Conservation (phyloP, 1,140 invertebrate genomes). For the Drosophila sturtevanti region DNA sequence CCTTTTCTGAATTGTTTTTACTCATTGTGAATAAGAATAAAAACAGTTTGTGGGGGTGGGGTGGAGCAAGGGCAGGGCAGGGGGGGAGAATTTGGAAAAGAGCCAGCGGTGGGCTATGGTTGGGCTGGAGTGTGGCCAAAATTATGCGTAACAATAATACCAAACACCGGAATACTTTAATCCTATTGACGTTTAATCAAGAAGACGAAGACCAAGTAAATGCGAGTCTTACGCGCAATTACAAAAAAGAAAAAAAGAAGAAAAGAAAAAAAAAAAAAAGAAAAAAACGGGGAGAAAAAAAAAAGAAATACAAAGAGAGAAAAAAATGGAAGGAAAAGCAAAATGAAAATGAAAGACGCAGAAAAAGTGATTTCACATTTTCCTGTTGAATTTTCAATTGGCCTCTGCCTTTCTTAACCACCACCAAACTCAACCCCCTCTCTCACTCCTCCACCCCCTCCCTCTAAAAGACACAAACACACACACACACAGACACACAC, state of each 20-base stretch:
- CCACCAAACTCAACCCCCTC: too few relatives aligned
- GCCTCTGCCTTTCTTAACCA: slow-evolving; percentile 35
- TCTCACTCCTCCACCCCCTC: too few relatives aligned
- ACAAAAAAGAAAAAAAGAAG: slow-evolving; percentile 7
- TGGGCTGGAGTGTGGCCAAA: slow-evolving; percentile 13
- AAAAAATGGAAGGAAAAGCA: background rate
- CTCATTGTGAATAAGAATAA: background rate
- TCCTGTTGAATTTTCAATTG: slow-evolving; percentile 68
- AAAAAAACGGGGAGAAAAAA: background rate
- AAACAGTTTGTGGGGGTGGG: too few relatives aligned
- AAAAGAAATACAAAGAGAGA: slow-evolving; percentile 6
- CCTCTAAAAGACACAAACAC: slow-evolving; percentile 14
- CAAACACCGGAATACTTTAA: slow-evolving; percentile 66
- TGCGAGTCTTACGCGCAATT: slow-evolving; percentile 26
- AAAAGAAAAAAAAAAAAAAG: background rate
- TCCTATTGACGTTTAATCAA: slow-evolving; percentile 79
- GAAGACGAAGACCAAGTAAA: slow-evolving; percentile 17
- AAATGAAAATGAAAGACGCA: slow-evolving; percentile 33
- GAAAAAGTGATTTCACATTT: slow-evolving; percentile 63
- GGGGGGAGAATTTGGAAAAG: too few relatives aligned
- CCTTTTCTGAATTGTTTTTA: background rate
- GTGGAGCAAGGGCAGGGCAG: too few relatives aligned
- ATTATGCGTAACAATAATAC: slow-evolving; percentile 29
- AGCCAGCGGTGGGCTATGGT: too few relatives aligned
- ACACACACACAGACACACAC: too few relatives aligned